Evolutionary conservation across 2,888 invertebrate genomes (phyloP).

Genomic region (Cactoblastis cactorum): DNA sequence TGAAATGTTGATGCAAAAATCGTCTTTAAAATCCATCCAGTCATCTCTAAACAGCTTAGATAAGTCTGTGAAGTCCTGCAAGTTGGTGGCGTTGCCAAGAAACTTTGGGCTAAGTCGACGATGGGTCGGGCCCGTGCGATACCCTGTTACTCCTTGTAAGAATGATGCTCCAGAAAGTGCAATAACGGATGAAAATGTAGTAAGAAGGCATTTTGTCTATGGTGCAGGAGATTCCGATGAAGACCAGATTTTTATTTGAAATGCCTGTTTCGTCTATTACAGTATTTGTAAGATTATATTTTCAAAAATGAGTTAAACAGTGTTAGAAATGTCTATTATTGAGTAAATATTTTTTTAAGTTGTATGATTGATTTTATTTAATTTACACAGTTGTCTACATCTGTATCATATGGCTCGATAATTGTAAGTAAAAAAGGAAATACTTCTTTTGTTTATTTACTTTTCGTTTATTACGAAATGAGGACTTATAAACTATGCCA

Average conservation of each 20-base stretch:
- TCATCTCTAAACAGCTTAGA: constrained; percentile 62
- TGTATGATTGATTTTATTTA: not conserved
- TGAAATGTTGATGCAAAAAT: constrained; percentile 47
- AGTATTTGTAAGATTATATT: constrained; percentile 22
- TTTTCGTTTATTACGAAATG: too few relatives aligned
- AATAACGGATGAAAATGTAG: constrained; percentile 55
- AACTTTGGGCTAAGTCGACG: constrained; percentile 79
- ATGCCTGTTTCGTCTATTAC: constrained; percentile 21
- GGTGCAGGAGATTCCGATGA: constrained; percentile 79
- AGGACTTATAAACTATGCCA: too few relatives aligned
- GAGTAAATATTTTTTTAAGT: constrained; percentile 8
- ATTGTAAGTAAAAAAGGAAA: too few relatives aligned
- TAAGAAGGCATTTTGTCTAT: constrained; percentile 67
- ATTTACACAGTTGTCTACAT: too few relatives aligned
- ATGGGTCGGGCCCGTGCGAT: constrained; percentile 82
- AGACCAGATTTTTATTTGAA: constrained; percentile 82
- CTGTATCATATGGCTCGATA: too few relatives aligned
- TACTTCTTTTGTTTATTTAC: too few relatives aligned
- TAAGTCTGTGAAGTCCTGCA: constrained; percentile 52
- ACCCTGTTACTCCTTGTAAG: constrained; percentile 83
- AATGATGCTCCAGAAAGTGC: constrained; percentile 50
- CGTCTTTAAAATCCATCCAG: constrained; percentile 64
- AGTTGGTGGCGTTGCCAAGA: constrained; percentile 76
- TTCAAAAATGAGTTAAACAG: too few relatives aligned
- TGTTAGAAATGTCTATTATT: constrained; percentile 1